A percentile compares a stretch with the other conserved stretches of the same genome.
phyloP scores from a whole-genome alignment of 2,113 vertebrate species.

The Burhinus oedicnemus region DNA sequence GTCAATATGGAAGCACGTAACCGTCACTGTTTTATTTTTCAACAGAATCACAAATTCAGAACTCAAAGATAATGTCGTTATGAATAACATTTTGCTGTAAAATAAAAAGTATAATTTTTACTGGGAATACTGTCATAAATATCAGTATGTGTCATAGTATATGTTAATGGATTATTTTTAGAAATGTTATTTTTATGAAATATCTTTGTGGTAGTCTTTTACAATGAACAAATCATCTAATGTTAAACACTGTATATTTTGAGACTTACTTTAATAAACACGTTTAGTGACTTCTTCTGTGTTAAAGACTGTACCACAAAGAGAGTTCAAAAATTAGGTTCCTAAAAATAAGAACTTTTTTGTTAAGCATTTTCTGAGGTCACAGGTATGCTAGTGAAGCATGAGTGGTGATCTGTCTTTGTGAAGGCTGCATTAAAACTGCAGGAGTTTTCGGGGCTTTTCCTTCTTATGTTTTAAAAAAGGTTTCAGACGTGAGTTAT shows the following conservation, averaged over 20 bases:
- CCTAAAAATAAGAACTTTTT: not conserved
- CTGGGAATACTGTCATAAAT: not conserved
- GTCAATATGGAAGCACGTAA: not conserved
- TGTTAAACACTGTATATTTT: not conserved
- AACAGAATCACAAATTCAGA: not conserved
- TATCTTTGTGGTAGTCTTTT: not conserved
- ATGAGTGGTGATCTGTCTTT: not conserved
- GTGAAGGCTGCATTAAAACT: not conserved
- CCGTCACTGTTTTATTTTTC: not conserved
- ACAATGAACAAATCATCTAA: not conserved
- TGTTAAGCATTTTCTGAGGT: not conserved
- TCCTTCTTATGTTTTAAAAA: not conserved
- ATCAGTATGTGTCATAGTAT: not conserved
- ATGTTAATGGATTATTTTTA: not conserved
- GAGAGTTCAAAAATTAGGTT: not conserved
- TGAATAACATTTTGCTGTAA: not conserved
- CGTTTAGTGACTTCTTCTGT: not conserved
- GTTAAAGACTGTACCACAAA: not conserved
- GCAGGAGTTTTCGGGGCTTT: not conserved
- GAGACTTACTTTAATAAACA: not conserved
- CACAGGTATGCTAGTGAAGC: not conserved
- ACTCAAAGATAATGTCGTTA: not conserved
- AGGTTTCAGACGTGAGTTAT: not conserved
- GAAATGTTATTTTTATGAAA: not conserved
- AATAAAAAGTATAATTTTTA: not conserved